Conservation (phyloP, 2,888 invertebrate genomes). For the Gymnocheta viridis region DNA sequence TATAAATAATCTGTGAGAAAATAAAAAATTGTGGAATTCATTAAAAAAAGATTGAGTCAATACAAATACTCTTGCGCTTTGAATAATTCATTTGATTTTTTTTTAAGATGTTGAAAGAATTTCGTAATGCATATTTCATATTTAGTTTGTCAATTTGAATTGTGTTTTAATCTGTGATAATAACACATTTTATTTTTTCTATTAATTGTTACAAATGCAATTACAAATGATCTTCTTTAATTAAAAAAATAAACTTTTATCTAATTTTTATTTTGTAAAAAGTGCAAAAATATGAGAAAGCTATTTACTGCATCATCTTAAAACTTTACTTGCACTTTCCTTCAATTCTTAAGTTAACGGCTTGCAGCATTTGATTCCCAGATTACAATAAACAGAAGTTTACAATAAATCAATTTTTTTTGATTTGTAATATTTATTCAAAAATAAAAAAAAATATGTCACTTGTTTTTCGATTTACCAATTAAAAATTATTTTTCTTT, state of each 20-base stretch:
- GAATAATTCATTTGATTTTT: background rate
- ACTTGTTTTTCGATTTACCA: slow-evolving; percentile 36
- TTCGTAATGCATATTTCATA: no score
- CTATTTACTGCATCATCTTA: no score
- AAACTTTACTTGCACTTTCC: background rate
- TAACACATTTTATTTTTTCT: no score
- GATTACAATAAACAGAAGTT: background rate
- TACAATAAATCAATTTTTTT: background rate
- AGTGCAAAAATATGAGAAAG: no score
- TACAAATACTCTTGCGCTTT: background rate
- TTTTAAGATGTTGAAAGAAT: no score
- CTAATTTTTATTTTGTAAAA: no score
- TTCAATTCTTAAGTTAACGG: background rate
- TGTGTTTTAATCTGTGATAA: no score
- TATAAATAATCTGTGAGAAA: slow-evolving; percentile 25
- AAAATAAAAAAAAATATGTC: slow-evolving; percentile 50
- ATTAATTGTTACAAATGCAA: no score
- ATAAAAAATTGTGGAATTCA: background rate
- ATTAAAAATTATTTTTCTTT: slow-evolving; percentile 46
- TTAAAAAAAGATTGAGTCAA: background rate
- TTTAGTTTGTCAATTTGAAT: no score
- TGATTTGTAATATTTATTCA: slow-evolving; percentile 49
- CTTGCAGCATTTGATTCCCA: background rate
- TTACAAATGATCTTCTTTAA: background rate
- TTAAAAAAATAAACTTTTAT: background rate